Conservation (phyloP, 1,140 invertebrate genomes). For the Zaprionus africanus region DNA sequence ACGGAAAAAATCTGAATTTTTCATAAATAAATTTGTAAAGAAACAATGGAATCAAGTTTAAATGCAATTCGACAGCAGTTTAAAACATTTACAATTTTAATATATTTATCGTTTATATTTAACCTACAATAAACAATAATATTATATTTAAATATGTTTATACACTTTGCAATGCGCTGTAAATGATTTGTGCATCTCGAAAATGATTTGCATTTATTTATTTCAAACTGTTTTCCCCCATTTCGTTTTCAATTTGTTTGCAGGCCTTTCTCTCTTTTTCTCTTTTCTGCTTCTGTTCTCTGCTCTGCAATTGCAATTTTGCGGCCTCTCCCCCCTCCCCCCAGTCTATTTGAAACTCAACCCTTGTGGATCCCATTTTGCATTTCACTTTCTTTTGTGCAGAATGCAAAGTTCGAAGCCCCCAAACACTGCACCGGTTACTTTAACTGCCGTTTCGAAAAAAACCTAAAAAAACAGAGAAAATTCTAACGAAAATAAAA, state of each 20-base stretch:
- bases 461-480: constrained; percentile 31
- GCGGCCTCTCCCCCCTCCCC: background rate
- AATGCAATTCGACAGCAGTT: background rate
- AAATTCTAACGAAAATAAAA: constrained; percentile 59
- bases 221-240: constrained; percentile 3
- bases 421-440: constrained; percentile 57
- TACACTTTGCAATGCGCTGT: constrained; percentile 53
- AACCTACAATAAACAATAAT: too few relatives aligned
- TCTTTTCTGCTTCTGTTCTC: constrained; percentile 28
- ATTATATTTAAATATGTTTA: background rate
- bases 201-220: constrained; percentile 26
- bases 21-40: background rate
- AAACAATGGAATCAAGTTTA: background rate
- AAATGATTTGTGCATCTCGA: constrained; percentile 39
- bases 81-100: background rate
- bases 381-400: constrained; percentile 80
- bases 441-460: constrained; percentile 60
- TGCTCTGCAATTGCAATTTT: constrained; percentile 52
- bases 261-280: background rate
- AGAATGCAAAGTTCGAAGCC: constrained; percentile 76
- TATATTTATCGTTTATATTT: background rate
- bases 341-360: background rate
- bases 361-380: constrained; percentile 6
- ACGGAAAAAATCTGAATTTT: background rate
- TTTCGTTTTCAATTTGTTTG: constrained; percentile 16